Base-by-base conservation (phyloP, 2,888 invertebrate genomes). In the Hymenopus coronatus region DNA sequence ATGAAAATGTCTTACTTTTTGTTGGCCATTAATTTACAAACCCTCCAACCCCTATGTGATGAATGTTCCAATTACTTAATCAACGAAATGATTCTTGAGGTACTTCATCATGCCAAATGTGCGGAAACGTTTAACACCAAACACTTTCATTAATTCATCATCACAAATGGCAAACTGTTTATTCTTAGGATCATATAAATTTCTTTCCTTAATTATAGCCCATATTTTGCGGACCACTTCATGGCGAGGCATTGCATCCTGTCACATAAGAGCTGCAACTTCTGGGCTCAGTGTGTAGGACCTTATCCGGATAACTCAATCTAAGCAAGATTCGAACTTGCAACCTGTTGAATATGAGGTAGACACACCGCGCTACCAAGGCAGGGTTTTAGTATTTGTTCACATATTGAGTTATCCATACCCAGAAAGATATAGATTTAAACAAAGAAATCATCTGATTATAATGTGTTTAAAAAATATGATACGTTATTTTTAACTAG, bases 101-200 rank as follows among this genome's bases (percentile, higher is more conserved):
- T 98, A 97, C 93, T 99, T 99, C 97, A 99, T 97, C 99, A 99
- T 99, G 90, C 98, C 98, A 92, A 99, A 99, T 89, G 98, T 98
- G 91, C 97, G 96, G 95, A 99, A 98, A 92, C 98, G 96, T 93
- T 98, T 98, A 2, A 97, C 96, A 94, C 98, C 98, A 93, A 99
- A 97, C 82, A 99, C 97, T 93, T 97, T 97, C 93, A 96, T 94
- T 83, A 99, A 94, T 88, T 98, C 97, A 88, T 97, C 98, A 93
- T 99, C 98, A 93, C 98, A 98, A 92, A 98, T 97, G 91, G 98
- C 98, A 92, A 96, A 99, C 93, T 98, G 98, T 93, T 97, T 98
- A 93, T 99, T 98, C 92, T 97, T 98, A 14, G 98, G 98, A 93
- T 99, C 99, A 92, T 97, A 97, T 27, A 98, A 95, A 92, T 98